Base-by-base conservation (phyloP, 2,113 vertebrate species). In the Gymnogyps californianus region DNA sequence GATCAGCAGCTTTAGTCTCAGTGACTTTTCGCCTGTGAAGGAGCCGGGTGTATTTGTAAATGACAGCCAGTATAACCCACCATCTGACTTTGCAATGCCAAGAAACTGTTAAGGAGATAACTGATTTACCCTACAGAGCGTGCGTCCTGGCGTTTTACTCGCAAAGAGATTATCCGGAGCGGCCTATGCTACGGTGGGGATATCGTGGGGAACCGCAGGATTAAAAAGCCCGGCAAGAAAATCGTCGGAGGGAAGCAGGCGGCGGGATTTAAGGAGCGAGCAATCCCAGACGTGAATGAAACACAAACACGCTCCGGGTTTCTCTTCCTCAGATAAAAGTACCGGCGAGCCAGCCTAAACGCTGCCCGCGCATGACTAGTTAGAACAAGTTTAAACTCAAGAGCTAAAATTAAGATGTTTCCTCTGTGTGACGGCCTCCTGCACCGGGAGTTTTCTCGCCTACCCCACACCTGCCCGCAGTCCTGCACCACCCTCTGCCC, bases 381-480 rank as follows among this genome's bases (percentile, higher is more conserved):
- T 97, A 82, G 83, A 96, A 97, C 97, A 97, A 77, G 97, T 97
- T 87, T 88, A 13, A 76, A 32, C 70, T 66, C 55, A 11, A 74
- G 93, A 97, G 90, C 97, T 83, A 90, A 93, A 96, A 96, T 93
- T 93, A 94, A 97, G 78, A 94, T 26, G 96, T 95, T 97, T 98
- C 96, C 93, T 96, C 94, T 28, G 51, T 32, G 57, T 6, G 85
- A 9, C 87, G 44, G 85, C 83, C 80, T 83, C 66, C 84, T 7
- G 59, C 51, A 28, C 38, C 54, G 29, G 52, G 36, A 51, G 79
- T 3, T 67, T 25, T 51, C 82, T 44, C 52, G 26, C 32, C 47
- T 16, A 9, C n/a, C 77, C 36, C 75, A 21, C 75, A 6, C 17
- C 36, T 13, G 58, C 42, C 88, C 32, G 21, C 46, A 8, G 40